Base-by-base conservation (phyloP, 2,888 invertebrate genomes). In the Drosophila incognita region DNA sequence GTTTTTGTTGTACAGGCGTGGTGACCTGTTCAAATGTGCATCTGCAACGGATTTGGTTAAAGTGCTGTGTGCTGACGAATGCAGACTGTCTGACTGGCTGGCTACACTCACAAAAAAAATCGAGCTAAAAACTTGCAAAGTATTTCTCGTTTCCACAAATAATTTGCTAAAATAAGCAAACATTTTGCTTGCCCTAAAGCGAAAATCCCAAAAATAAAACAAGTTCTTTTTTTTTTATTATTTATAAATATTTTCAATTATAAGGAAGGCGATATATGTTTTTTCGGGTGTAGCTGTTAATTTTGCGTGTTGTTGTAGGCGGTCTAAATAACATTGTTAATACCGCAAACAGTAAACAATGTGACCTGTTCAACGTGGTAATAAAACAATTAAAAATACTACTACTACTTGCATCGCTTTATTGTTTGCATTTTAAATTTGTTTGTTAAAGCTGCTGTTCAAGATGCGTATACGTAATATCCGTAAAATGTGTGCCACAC, bases 261-360 rank as follows among this genome's bases (percentile, higher is more conserved):
- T 18, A 36, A 36, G 36, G 15, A 15, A 11, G 1, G 11, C 2
- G 21, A 11, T 24, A 0, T n/a, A 15, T 24, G 46, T 24, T 46
- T 24, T 46, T 46, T 8, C 15, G 1, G 15, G 46, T 46, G 46
- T 24, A 15, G 15, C 15, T 46, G 27, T 10, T 74, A 69, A 68
- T 80, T 69, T 63, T 46, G 13, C 64, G 42, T 75, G 74, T 74
- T 74, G 67, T 79, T 53, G 27, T 27, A 71, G 87, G 74, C 77
- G 71, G 64, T 62, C 56, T 84, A 82, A 88, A 88, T 88, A 79
- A 79, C 69, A 78, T 79, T 86, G 81, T 86, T 78, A 76, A 87
- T 71, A 60, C 77, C 82, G 35, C 82, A 76, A 68, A 75, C 54
- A 63, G 76, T 70, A 69, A 77, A 76, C 65, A 63, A 77, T 60